Evolutionary conservation across 2,888 invertebrate genomes (phyloP).

Genomic region (Cheilosia grossa): DNA sequence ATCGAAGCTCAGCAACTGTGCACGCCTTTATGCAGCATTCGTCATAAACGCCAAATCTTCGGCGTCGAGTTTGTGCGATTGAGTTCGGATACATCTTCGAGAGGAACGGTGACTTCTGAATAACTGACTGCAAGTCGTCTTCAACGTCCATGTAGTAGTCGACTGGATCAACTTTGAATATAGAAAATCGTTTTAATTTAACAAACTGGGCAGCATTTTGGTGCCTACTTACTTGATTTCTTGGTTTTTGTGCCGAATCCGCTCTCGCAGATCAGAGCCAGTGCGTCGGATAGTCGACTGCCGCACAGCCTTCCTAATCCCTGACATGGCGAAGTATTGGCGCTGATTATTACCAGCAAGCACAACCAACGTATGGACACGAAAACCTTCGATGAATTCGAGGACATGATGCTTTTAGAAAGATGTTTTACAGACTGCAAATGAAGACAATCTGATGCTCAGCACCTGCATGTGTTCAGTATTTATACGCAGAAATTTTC

Average conservation of each 20-base stretch:
- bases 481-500: not conserved
- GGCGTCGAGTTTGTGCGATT: constrained; percentile 54
- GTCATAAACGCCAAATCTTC: constrained; percentile 59
- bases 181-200: not conserved
- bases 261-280: constrained; percentile 12
- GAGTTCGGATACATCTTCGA: constrained; percentile 26
- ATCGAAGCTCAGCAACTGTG: constrained; percentile 32
- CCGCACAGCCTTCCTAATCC: not conserved
- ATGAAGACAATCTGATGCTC: constrained; percentile 4
- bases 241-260: constrained; percentile 7
- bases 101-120: constrained; percentile 15
- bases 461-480: not conserved
- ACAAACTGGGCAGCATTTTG: not conserved
- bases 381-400: not conserved
- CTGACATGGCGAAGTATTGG: not conserved
- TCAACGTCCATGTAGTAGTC: constrained; percentile 21
- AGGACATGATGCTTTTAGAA: not conserved
- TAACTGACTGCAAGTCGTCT: not conserved
- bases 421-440: not conserved
- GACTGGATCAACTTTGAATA: constrained; percentile 14
- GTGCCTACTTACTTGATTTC: constrained; percentile 11
- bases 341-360: not conserved
- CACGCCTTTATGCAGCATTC: constrained; percentile 64
- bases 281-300: constrained; percentile 4
- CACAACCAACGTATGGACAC: not conserved